Conservation (phyloP, 2,888 invertebrate genomes). For the Oscheius sp. region DNA sequence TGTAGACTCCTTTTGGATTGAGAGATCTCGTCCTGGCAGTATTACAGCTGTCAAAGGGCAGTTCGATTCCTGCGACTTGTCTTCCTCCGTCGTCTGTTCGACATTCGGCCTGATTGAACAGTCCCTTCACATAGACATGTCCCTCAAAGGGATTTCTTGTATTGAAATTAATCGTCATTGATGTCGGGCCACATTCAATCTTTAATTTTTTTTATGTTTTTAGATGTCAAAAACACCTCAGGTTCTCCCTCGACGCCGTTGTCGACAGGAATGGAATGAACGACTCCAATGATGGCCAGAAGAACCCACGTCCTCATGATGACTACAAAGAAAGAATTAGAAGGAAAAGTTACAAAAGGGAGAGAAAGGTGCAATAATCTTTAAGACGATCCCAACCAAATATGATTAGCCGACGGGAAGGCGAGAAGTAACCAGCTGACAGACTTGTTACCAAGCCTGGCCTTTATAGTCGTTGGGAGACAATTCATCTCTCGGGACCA, state of each 20-base stretch:
- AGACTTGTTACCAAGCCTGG: no score
- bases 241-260: conserved; percentile 66
- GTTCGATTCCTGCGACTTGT: conserved; percentile 67
- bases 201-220: conserved; percentile 22
- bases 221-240: conserved; percentile 36
- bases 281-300: neutral
- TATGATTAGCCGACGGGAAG: neutral
- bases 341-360: neutral
- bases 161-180: conserved; percentile 64
- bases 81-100: conserved; percentile 50
- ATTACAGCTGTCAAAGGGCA: conserved; percentile 63
- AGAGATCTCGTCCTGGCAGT: conserved; percentile 66
- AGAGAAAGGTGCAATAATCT: neutral
- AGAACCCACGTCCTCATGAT: neutral
- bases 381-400: neutral
- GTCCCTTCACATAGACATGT: conserved; percentile 63
- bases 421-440: neutral
- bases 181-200: conserved; percentile 69
- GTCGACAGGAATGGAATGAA: conserved; percentile 55
- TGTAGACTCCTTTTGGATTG: conserved; percentile 70
- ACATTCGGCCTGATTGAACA: conserved; percentile 54
- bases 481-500: no score
- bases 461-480: no score
- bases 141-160: conserved; percentile 61
- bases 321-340: neutral